These are phyloP conservation scores for Araneus ventricosus DNA, from an alignment of 1,140 invertebrate genomes.

Conservation along the genomic window DNA sequence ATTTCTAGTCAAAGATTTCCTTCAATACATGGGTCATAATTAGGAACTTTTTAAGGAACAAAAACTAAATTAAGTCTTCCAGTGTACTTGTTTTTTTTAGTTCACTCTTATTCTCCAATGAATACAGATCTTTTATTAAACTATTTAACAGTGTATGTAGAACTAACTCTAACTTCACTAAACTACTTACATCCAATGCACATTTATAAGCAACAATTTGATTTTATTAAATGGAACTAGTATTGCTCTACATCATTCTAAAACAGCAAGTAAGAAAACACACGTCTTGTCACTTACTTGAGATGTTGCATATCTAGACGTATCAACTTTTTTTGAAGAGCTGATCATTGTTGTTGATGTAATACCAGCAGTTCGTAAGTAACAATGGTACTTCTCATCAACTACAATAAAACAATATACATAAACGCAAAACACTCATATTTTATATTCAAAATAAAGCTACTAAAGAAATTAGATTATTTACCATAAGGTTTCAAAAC, in stretches of 20 bases:
- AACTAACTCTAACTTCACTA: neutral
- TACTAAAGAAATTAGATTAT: neutral
- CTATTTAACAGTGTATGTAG: neutral
- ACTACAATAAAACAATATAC: slow-evolving; percentile 80
- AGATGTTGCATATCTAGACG: slow-evolving; percentile 26
- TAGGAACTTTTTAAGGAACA: too few relatives aligned
- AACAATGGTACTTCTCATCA: slow-evolving; percentile 83
- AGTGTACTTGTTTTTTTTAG: too few relatives aligned
- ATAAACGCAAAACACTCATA: neutral
- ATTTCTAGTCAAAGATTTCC: too few relatives aligned
- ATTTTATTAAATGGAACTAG: neutral
- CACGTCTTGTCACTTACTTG: neutral
- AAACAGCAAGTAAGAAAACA: too few relatives aligned
- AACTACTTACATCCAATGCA: neutral
- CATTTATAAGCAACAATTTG: neutral
- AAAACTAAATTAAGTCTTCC: too few relatives aligned
- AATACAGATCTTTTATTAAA: neutral
- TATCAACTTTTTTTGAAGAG: slow-evolving; percentile 75
- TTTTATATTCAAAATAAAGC: neutral
- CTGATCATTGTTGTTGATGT: slow-evolving; percentile 29
- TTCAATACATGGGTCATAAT: too few relatives aligned
- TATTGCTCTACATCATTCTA: neutral
- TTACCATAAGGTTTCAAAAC: slow-evolving; percentile 84
- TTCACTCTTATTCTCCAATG: neutral
- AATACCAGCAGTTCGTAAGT: slow-evolving; percentile 79